Evolutionary conservation across 2,113 vertebrate genomes (phyloP).

Genomic region (Pogonocichla stellata): DNA sequence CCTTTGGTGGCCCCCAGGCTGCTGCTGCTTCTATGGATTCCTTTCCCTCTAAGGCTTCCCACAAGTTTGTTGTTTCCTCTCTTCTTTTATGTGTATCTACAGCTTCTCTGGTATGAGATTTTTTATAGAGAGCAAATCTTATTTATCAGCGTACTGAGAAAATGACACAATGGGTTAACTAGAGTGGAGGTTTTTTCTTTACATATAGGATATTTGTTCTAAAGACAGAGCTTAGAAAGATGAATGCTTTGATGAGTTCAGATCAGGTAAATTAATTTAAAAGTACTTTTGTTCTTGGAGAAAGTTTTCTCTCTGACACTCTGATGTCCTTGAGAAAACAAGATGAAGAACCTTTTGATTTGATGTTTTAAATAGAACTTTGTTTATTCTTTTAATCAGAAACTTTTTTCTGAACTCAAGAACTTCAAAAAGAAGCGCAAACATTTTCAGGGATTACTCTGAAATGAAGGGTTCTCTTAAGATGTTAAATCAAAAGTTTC

Average conservation of each 20-base stretch:
- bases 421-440: background rate
- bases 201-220: background rate
- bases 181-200: background rate
- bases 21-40: background rate
- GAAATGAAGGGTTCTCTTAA: background rate
- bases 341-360: background rate
- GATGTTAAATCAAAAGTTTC: background rate
- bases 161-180: background rate
- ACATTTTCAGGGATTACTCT: background rate
- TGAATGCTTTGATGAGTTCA: background rate
- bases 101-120: background rate
- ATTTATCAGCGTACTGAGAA: background rate
- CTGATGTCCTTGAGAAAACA: background rate
- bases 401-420: background rate
- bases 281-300: background rate
- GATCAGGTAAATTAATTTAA: background rate
- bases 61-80: background rate
- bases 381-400: background rate
- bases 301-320: background rate
- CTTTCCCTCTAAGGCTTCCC: background rate
- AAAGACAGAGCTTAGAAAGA: background rate
- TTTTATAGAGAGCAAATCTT: background rate
- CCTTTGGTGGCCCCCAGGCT: background rate
- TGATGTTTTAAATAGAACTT: background rate
- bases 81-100: background rate